phyloP scores from a whole-genome alignment of 2,888 invertebrate genomes.

The Cheilosia vulpina region DNA sequence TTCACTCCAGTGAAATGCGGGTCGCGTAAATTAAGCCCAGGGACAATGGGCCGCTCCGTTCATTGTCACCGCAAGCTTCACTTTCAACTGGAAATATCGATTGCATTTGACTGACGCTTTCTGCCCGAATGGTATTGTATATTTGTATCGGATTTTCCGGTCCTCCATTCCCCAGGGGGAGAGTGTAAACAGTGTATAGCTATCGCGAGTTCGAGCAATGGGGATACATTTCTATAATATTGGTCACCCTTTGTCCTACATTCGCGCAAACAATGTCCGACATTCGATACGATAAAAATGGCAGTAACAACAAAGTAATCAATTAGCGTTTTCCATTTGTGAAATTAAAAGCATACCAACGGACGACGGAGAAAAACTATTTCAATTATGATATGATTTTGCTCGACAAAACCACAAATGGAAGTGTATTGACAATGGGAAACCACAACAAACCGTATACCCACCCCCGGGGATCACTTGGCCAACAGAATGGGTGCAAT shows the following conservation, averaged over 20 bases:
- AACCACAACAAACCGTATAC: conserved; percentile 11
- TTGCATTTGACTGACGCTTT: conserved; percentile 21
- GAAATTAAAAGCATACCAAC: conserved; percentile 49
- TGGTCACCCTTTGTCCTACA: conserved; percentile 3
- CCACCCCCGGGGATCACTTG: background rate
- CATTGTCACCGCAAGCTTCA: conserved; percentile 23
- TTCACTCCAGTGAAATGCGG: conserved; percentile 15
- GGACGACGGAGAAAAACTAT: conserved; percentile 34
- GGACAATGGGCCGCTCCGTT: background rate
- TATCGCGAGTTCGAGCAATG: conserved; percentile 20
- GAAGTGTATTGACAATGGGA: conserved; percentile 27
- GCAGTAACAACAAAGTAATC: conserved; percentile 61
- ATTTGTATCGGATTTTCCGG: conserved; percentile 11
- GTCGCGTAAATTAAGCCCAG: conserved; percentile 15
- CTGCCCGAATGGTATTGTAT: background rate
- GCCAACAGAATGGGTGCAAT: conserved; percentile 1
- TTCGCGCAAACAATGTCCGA: conserved; percentile 41
- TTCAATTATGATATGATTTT: conserved; percentile 50
- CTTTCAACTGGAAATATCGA: conserved; percentile 49
- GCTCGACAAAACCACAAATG: conserved; percentile 29
- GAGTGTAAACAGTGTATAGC: background rate
- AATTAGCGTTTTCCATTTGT: conserved; percentile 67
- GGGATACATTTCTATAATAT: conserved; percentile 28
- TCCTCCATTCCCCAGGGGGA: conserved; percentile 3
- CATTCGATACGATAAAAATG: conserved; percentile 59